Percentiles rank a stretch among this genome's conserved stretches.
phyloP scores from a whole-genome alignment of 1,140 invertebrate species.

The Calycopis cecrops region DNA sequence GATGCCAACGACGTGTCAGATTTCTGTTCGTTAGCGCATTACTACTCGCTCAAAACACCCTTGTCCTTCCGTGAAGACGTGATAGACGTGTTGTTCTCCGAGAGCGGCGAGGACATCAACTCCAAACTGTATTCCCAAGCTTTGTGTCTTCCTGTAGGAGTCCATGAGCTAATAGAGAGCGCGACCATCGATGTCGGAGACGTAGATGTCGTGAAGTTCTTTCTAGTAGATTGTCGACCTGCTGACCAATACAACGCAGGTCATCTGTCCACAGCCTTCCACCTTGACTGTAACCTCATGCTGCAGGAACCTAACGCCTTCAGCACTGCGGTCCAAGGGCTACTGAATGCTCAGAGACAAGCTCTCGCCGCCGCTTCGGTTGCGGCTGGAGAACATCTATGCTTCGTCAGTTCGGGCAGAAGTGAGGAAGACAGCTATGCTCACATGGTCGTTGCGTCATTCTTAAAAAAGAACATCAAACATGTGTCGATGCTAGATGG shows the following conservation, averaged over 20 bases:
- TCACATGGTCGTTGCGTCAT: conserved; percentile 98
- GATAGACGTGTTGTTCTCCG: conserved; percentile 77
- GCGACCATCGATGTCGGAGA: conserved; percentile 78
- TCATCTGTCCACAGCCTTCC: conserved; percentile 97
- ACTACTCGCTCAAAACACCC: conserved; percentile 94
- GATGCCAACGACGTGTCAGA: conserved; percentile 97
- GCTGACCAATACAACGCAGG: conserved; percentile 98
- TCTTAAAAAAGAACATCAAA: conserved; percentile 94
- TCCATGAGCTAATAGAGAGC: conserved; percentile 89
- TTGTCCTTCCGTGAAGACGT: conserved; percentile 91
- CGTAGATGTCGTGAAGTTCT: conserved; percentile 87
- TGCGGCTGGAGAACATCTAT: conserved; percentile 96
- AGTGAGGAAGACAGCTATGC: conserved; percentile 97
- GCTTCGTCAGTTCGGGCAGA: conserved; percentile 96
- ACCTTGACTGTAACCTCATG: conserved; percentile 98
- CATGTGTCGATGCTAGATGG: conserved; percentile 95
- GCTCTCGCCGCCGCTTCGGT: conserved; percentile 90
- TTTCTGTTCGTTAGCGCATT: conserved; percentile 96
- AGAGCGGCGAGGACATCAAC: conserved; percentile 65
- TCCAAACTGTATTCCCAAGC: conserved; percentile 85
- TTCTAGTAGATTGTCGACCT: conserved; percentile 97
- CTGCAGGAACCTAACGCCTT: conserved; percentile 96
- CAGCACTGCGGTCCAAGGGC: conserved; percentile 94
- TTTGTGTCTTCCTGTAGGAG: conserved; percentile 95
- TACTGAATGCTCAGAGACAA: conserved; percentile 92